Percentiles rank a stretch among this genome's conserved stretches.
phyloP scores from a whole-genome alignment of 2,888 invertebrate species.

The Drosophila aldrichi region DNA sequence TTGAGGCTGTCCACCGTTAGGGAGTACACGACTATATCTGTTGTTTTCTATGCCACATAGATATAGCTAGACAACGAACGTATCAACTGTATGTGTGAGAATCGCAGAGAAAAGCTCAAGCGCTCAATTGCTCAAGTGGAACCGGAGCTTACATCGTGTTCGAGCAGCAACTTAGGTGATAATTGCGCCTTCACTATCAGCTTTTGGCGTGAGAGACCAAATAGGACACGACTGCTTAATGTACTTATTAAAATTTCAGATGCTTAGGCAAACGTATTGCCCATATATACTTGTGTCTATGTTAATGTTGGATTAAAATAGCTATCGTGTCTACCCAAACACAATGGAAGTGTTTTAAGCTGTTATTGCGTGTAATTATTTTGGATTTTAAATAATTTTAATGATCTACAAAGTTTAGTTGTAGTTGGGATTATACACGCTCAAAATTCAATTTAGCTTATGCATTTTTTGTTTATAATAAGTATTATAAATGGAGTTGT shows the following conservation, averaged over 20 bases:
- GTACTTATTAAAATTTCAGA: conserved; percentile 29
- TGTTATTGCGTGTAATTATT: conserved; percentile 33
- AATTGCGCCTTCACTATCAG: conserved; percentile 76
- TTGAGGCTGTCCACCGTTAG: conserved; percentile 68
- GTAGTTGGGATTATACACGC: no score
- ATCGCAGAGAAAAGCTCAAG: conserved; percentile 27
- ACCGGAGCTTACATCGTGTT: conserved; percentile 61
- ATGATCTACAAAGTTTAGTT: conserved; percentile 3
- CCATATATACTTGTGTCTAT: conserved; percentile 19
- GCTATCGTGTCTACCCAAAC: conserved; percentile 30
- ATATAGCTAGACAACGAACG: conserved; percentile 10
- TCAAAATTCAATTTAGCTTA: not conserved
- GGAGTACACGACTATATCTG: conserved; percentile 26
- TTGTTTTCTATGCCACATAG: conserved; percentile 45
- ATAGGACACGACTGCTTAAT: conserved; percentile 40
- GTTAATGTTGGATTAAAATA: conserved; percentile 12
- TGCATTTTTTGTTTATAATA: not conserved
- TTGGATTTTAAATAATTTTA: conserved; percentile 4
- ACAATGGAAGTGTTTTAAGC: conserved; percentile 24
- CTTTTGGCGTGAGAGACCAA: conserved; percentile 67
- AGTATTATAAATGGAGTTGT: not conserved
- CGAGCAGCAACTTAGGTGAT: conserved; percentile 66
- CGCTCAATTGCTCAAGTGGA: conserved; percentile 45
- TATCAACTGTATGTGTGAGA: conserved; percentile 46
- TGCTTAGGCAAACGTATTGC: conserved; percentile 17